Evolutionary conservation across 2,888 invertebrate genomes (phyloP).

Genomic region (Prenolepis imparis): DNA sequence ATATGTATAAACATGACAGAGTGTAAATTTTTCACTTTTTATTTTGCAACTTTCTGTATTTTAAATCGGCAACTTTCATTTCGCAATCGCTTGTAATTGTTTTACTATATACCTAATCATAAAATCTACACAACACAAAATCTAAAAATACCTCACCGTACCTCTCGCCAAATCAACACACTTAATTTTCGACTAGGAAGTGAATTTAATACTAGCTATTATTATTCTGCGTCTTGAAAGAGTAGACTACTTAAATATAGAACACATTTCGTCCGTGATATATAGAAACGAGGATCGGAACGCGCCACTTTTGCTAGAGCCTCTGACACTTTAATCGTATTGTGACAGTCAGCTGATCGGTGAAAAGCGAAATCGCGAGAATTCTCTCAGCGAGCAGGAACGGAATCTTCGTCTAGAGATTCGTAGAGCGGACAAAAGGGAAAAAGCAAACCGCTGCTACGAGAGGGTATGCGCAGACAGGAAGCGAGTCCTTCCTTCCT

Average conservation of each 20-base stretch:
- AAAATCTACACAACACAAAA: neutral
- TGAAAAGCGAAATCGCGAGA: slow-evolving; percentile 11
- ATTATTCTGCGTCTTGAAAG: neutral
- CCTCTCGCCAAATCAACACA: neutral
- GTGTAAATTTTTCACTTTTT: slow-evolving; percentile 43
- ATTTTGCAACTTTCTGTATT: slow-evolving; percentile 3
- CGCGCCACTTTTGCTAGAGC: neutral
- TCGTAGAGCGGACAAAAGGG: slow-evolving; percentile 20
- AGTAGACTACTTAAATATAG: slow-evolving; percentile 18
- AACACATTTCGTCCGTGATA: neutral
- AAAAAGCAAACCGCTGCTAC: slow-evolving; percentile 54
- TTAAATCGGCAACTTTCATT: slow-evolving; percentile 16
- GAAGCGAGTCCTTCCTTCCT: slow-evolving; percentile 79
- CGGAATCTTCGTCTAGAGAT: slow-evolving; percentile 52
- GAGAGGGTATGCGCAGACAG: slow-evolving; percentile 70
- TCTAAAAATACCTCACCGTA: neutral
- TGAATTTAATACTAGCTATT: neutral
- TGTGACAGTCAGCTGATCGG: neutral
- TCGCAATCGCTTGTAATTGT: too few species aligned
- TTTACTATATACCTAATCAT: too few species aligned
- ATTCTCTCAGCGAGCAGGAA: neutral
- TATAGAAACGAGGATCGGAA: neutral
- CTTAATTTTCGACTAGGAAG: neutral
- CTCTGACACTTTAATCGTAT: slow-evolving; percentile 4
- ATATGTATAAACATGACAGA: neutral